These are phyloP conservation scores for Apostichopus leukothele DNA, from an alignment of 53 echinoderm and acorn worm species.

Conservation along the genomic window DNA sequence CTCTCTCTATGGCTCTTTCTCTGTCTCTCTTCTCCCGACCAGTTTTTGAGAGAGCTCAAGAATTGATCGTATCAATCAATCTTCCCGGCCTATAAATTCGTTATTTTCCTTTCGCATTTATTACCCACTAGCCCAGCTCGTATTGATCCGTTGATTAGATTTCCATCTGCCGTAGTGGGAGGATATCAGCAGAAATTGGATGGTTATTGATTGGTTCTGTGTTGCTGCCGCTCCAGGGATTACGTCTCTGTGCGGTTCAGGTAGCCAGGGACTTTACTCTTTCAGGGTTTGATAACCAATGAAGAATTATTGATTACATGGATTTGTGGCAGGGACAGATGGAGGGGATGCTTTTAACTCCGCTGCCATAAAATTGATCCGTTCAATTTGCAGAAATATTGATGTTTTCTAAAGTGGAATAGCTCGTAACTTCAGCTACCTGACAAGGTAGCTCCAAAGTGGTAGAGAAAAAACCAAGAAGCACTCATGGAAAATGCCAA, in stretches of 20 bases:
- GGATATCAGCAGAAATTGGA: constrained; percentile 44
- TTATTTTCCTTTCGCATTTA: constrained; percentile 32
- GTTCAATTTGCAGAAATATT: constrained; percentile 45
- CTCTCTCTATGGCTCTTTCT: neutral
- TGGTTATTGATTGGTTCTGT: constrained; percentile 34
- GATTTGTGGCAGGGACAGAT: constrained; percentile 47
- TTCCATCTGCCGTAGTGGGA: constrained; percentile 41
- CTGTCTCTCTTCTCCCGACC: neutral
- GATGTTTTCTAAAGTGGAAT: constrained; percentile 42
- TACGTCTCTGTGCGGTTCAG: neutral
- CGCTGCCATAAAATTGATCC: constrained; percentile 43
- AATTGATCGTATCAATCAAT: constrained; percentile 47
- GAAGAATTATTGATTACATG: constrained; percentile 44
- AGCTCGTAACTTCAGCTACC: constrained; percentile 34
- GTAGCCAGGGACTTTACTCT: constrained; percentile 15
- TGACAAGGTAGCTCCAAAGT: neutral
- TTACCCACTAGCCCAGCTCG: constrained; percentile 31
- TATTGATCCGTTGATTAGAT: constrained; percentile 46
- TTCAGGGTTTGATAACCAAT: constrained; percentile 46
- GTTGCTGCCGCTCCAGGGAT: constrained; percentile 34
- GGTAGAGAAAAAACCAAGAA: neutral
- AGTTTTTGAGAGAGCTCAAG: constrained; percentile 3
- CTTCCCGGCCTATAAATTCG: constrained; percentile 30
- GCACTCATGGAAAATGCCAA: neutral
- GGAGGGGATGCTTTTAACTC: constrained; percentile 37